A percentile compares a stretch with the other conserved stretches of the same genome.
Conservation (phyloP, 2,888 invertebrate genomes). For the Calephelis perditalis region DNA sequence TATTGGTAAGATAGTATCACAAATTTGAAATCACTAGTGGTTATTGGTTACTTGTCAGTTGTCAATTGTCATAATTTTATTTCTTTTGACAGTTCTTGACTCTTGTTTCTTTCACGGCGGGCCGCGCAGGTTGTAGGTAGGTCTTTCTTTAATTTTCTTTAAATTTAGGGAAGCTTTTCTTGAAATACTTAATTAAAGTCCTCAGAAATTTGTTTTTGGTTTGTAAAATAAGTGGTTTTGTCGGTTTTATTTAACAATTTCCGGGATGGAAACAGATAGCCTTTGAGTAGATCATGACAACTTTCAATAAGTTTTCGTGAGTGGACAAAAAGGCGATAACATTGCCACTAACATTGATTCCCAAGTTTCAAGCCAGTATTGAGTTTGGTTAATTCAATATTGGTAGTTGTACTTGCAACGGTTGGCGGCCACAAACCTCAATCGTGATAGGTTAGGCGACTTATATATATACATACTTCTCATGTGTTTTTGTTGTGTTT, state of each 20-base stretch:
- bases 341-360: constrained; percentile 49
- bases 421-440: constrained; percentile 53
- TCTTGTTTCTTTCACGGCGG: constrained; percentile 49
- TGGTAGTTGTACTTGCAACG: constrained; percentile 49
- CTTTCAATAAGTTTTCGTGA: constrained; percentile 41
- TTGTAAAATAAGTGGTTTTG: too few relatives aligned
- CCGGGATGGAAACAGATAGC: constrained; percentile 49
- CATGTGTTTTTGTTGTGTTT: too few relatives aligned
- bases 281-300: constrained; percentile 53
- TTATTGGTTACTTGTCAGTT: too few relatives aligned
- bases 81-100: constrained; percentile 20
- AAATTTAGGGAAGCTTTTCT: too few relatives aligned
- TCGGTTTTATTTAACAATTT: constrained; percentile 11
- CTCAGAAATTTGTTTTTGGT: too few relatives aligned
- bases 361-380: constrained; percentile 43
- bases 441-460: background rate
- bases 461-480: too few relatives aligned
- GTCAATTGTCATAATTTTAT: too few relatives aligned
- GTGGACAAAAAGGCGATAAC: constrained; percentile 53
- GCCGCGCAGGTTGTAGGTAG: constrained; percentile 54
- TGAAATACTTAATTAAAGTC: too few relatives aligned
- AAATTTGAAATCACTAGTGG: too few relatives aligned
- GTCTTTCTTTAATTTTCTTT: constrained; percentile 23
- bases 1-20: too few relatives aligned
- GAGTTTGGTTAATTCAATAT: constrained; percentile 8